A percentile compares a stretch with the other conserved stretches of the same genome.
Conservation (phyloP, 2,797 vertebrate genomes). For the Fistularia commersonii region DNA sequence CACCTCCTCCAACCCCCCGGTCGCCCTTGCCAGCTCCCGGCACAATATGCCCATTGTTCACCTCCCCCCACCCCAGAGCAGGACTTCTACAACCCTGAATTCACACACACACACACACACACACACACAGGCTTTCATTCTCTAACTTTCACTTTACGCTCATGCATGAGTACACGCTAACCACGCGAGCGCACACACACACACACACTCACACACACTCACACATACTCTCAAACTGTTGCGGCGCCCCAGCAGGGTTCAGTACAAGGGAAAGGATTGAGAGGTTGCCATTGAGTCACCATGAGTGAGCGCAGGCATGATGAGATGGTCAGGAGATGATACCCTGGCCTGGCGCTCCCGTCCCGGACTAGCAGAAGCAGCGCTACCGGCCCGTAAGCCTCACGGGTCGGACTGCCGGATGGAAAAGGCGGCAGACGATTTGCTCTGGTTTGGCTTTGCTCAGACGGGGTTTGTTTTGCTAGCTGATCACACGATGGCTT, state of each 20-base stretch:
- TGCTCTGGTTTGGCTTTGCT: too few relatives aligned
- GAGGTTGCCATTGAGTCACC: constrained; percentile 44
- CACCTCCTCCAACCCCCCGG: constrained; percentile 10
- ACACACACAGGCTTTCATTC: constrained; percentile 40
- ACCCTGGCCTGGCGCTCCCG: too few relatives aligned
- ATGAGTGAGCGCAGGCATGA: constrained; percentile 43
- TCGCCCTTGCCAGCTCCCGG: constrained; percentile 44
- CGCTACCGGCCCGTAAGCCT: too few relatives aligned
- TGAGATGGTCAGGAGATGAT: constrained; percentile 27
- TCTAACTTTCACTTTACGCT: constrained; percentile 33
- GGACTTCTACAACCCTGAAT: constrained; percentile 41
- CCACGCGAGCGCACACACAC: constrained; percentile 15
- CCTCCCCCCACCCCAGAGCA: constrained; percentile 41
- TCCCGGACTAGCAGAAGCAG: too few relatives aligned
- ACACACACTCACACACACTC: constrained; percentile 19
- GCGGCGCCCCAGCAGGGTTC: constrained; percentile 15
- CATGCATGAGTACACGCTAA: constrained; percentile 16
- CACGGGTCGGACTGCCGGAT: too few relatives aligned
- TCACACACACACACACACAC: constrained; percentile 24
- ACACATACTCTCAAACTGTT: constrained; percentile 32
- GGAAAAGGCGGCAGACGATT: too few relatives aligned
- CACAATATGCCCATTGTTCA: constrained; percentile 71
- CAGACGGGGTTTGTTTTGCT: too few relatives aligned
- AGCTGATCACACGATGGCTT: too few relatives aligned
- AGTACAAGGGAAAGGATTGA: constrained; percentile 49